Evolutionary conservation across 2,797 vertebrate genomes (phyloP).

Genomic region (Fratercula arctica): DNA sequence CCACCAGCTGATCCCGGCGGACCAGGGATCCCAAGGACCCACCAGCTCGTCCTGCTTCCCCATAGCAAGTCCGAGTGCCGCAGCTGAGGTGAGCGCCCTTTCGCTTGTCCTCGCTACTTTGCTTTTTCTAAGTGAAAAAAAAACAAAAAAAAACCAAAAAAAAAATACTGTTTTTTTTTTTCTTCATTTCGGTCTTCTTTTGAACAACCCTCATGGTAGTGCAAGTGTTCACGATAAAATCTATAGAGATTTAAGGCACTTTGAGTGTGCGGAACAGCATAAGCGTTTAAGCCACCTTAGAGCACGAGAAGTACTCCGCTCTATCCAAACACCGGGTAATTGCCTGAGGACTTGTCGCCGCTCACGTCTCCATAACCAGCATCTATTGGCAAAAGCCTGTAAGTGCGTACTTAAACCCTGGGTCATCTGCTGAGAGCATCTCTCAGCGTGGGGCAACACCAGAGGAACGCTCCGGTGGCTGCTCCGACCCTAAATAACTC

Average conservation of each 20-base stretch:
- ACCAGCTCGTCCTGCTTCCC: background rate
- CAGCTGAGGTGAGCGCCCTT: background rate
- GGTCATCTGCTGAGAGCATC: background rate
- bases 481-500: background rate
- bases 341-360: background rate
- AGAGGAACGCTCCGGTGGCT: accelerated
- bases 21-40: background rate
- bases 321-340: background rate
- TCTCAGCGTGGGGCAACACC: background rate
- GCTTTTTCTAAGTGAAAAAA: background rate
- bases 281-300: background rate
- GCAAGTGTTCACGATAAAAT: background rate
- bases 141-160: too few relatives aligned
- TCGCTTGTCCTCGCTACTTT: background rate
- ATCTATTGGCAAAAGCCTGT: accelerated
- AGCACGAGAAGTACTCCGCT: background rate
- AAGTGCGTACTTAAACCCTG: background rate
- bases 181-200: background rate
- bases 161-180: background rate
- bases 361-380: background rate
- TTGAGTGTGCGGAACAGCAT: background rate
- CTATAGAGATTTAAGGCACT: background rate
- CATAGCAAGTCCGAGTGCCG: background rate
- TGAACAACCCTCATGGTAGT: background rate
- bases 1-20: accelerated